Evolutionary conservation across 2,888 invertebrate genomes (phyloP), one percentile per base, ranked within the genome.

Genomic region (Antheraea yamamai): DNA sequence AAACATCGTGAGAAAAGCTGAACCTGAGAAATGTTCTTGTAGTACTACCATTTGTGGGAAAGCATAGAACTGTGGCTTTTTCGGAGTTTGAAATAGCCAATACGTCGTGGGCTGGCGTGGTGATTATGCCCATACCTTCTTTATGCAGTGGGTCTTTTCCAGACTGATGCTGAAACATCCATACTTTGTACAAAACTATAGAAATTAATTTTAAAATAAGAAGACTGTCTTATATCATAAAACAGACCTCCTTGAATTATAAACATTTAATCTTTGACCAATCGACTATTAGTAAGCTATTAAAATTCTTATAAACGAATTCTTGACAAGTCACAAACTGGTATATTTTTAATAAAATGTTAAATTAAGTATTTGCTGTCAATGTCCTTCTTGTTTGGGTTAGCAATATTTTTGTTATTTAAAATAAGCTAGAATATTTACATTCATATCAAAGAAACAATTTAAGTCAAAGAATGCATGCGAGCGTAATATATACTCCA

Each of bases 351-450:
- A 70, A 39, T 70, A 39, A 70, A 70, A n/a, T 39, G n/a, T 39
- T 70, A 10, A 70, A 39, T 70, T 70, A 39, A 16, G 18, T 39
- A 39, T n/a, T n/a, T 39, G 70, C 70, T 70, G 70, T 70, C 70
- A 70, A 70, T 39, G 70, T n/a, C 70, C 70, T 70, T 39, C 35
- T 70, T 70, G 70, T 39, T 39, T 39, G 39, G 39, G 18, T 70
- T 39, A 39, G 20, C 35, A 70, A 39, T 70, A 70, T 39, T 39
- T 70, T 39, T 70, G 70, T 39, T 39, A 39, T 70, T 39, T 70
- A 20, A 70, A 70, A 39, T 39, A 70, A 2, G 20, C 8, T 70
- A 39, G 18, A 70, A 39, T n/a, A 35, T 26, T 68, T 20, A n/a
- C 39, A 39, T 70, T n/a, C n/a, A 70, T 39, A 39, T 70, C 6